Conservation (phyloP, 2,113 vertebrate genomes). For the Pimephales promelas region DNA sequence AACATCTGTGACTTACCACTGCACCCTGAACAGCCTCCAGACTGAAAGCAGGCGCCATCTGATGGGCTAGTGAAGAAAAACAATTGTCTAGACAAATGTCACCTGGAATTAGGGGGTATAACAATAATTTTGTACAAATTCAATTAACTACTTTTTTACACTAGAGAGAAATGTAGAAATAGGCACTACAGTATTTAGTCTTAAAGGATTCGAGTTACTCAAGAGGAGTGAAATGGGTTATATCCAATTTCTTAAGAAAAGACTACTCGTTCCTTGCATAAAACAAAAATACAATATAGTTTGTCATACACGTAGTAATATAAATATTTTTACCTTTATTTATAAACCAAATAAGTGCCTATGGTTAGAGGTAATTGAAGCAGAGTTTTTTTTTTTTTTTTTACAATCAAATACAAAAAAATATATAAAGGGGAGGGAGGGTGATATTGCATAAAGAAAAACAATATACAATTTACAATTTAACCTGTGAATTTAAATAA, state of each 20-base stretch:
- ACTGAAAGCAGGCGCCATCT: slow-evolving; percentile 66
- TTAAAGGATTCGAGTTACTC: not conserved
- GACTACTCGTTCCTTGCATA: not conserved
- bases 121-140: slow-evolving; percentile 1
- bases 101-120: not conserved
- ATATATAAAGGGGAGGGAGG: too few relatives aligned
- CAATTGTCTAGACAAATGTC: slow-evolving; percentile 24
- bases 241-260: not conserved
- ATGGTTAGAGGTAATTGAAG: not conserved
- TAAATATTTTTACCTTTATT: not conserved
- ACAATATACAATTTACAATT: rapidly evolving
- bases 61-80: slow-evolving; percentile 60
- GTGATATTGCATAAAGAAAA: too few relatives aligned
- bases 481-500: not conserved
- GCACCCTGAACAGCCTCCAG: slow-evolving; percentile 42
- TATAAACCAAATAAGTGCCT: not conserved
- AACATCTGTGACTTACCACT: slow-evolving; percentile 78
- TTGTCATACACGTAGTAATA: not conserved
- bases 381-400: not conserved
- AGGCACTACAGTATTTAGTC: not conserved
- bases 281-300: not conserved
- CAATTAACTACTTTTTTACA: slow-evolving; percentile 8
- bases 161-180: not conserved
- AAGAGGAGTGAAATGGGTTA: not conserved
- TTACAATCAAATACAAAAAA: too few relatives aligned